phyloP scores from a whole-genome alignment of 2,113 vertebrate genomes.

The Oplegnathus fasciatus region DNA sequence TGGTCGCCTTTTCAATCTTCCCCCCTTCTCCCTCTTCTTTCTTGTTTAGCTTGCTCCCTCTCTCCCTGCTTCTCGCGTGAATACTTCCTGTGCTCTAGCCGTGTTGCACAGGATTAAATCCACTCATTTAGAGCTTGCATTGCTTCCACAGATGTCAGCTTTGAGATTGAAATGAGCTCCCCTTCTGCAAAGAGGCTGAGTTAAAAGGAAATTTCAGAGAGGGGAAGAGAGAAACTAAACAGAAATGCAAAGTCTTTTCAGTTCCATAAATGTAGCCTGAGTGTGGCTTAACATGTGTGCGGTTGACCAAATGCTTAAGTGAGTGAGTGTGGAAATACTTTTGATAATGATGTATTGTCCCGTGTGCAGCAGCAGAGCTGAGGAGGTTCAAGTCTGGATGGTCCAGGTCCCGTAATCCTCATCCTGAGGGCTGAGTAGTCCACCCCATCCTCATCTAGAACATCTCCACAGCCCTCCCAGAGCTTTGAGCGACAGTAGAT shows the following conservation, averaged over 20 bases:
- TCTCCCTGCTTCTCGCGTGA: slow-evolving; percentile 57
- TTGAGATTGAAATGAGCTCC: slow-evolving; percentile 88
- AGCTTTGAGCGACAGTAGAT: slow-evolving; percentile 33
- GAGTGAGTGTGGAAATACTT: background rate
- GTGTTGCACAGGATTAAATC: slow-evolving; percentile 83
- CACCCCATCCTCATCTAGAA: slow-evolving; percentile 8
- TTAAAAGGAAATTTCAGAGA: slow-evolving; percentile 77
- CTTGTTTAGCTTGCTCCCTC: slow-evolving; percentile 41
- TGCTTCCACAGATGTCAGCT: slow-evolving; percentile 86
- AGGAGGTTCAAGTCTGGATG: slow-evolving; percentile 13
- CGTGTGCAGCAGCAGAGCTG: slow-evolving; percentile 11
- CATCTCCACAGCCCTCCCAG: background rate
- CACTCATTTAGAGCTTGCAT: slow-evolving; percentile 82
- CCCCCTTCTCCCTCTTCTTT: slow-evolving; percentile 30
- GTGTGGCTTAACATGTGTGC: slow-evolving; percentile 43
- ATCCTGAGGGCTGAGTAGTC: background rate
- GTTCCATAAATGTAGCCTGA: slow-evolving; percentile 45
- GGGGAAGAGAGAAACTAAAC: slow-evolving; percentile 67
- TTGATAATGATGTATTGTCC: background rate
- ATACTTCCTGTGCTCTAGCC: slow-evolving; percentile 71
- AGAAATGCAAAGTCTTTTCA: slow-evolving; percentile 71
- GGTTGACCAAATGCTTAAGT: slow-evolving; percentile 41
- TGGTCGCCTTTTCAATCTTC: slow-evolving; percentile 36
- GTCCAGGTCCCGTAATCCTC: slow-evolving; percentile 17
- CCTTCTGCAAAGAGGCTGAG: slow-evolving; percentile 79